phyloP scores from a whole-genome alignment of 2,113 vertebrate species.

The Sinocyclocheilus anshuiensis region DNA sequence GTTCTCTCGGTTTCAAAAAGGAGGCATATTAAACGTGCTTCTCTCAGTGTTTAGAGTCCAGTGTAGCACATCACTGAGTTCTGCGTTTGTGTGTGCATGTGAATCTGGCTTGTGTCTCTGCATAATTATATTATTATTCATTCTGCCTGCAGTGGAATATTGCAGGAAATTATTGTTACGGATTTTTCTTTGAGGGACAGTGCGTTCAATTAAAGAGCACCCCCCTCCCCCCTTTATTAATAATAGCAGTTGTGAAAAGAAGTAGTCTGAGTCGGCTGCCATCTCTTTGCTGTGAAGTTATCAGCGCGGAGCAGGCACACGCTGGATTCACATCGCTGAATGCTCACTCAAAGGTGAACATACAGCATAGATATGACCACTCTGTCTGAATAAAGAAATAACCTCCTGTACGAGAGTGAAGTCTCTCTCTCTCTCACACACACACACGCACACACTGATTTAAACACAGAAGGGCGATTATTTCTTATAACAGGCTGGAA shows the following conservation, averaged over 20 bases:
- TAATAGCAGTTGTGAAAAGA: slow-evolving; percentile 63
- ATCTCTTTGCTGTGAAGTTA: slow-evolving; percentile 63
- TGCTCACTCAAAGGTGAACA: slow-evolving; percentile 73
- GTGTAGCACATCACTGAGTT: slow-evolving; percentile 39
- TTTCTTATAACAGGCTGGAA: not conserved
- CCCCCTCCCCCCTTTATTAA: slow-evolving; percentile 67
- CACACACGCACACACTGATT: slow-evolving; percentile 6
- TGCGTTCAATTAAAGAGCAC: slow-evolving; percentile 74
- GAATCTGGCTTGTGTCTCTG: slow-evolving; percentile 51
- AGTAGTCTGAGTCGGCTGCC: slow-evolving; percentile 40
- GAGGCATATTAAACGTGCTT: not conserved
- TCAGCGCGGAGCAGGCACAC: slow-evolving; percentile 73
- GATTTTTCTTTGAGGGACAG: slow-evolving; percentile 67
- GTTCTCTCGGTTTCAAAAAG: slow-evolving; percentile 6
- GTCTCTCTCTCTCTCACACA: not conserved
- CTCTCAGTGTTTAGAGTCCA: slow-evolving; percentile 5
- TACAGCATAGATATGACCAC: slow-evolving; percentile 53
- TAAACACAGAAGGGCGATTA: slow-evolving; percentile 15
- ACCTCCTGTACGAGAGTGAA: slow-evolving; percentile 46
- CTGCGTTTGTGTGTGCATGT: slow-evolving; percentile 38
- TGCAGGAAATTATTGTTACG: slow-evolving; percentile 66
- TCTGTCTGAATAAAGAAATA: slow-evolving; percentile 53
- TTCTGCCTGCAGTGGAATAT: slow-evolving; percentile 69
- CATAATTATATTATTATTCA: slow-evolving; percentile 67
- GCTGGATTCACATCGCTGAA: slow-evolving; percentile 73